Percentiles rank a stretch among this genome's conserved stretches.
phyloP scores from a whole-genome alignment of 2,113 vertebrate genomes.

The Thryonomys swinderianus region DNA sequence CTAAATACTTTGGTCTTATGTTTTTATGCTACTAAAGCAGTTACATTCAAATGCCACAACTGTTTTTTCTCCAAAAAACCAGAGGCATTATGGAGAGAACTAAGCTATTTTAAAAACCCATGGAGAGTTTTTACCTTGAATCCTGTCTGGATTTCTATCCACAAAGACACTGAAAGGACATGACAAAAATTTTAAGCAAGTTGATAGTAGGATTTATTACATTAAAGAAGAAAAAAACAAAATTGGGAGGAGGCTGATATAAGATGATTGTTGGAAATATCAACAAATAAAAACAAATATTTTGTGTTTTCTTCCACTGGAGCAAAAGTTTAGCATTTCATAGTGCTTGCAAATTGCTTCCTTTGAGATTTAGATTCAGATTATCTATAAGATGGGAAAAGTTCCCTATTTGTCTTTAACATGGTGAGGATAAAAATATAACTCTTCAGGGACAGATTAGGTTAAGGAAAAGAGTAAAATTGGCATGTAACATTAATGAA shows the following conservation, averaged over 20 bases:
- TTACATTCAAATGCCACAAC: neutral
- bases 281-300: slow-evolving; percentile 18
- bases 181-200: slow-evolving; percentile 24
- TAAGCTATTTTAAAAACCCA: slow-evolving; percentile 40
- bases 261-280: slow-evolving; percentile 40
- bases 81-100: neutral
- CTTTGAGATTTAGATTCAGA: slow-evolving; percentile 15
- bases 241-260: neutral
- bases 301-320: neutral
- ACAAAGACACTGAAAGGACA: slow-evolving; percentile 21
- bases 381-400: slow-evolving; percentile 32
- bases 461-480: slow-evolving; percentile 46
- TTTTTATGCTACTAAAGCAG: slow-evolving; percentile 26
- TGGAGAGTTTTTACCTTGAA: slow-evolving; percentile 17
- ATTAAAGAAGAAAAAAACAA: slow-evolving; percentile 34
- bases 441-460: neutral
- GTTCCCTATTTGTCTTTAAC: neutral
- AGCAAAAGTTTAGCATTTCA: slow-evolving; percentile 35
- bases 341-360: neutral
- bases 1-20: neutral
- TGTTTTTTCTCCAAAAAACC: slow-evolving; percentile 44
- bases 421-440: neutral
- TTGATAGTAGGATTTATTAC: neutral
- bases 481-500: slow-evolving; percentile 31
- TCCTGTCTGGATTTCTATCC: neutral